A percentile compares a stretch with the other conserved stretches of the same genome.
These are phyloP conservation scores for Drosophila formosana DNA, from an alignment of 2,888 invertebrate genomes.

Conservation along the genomic window DNA sequence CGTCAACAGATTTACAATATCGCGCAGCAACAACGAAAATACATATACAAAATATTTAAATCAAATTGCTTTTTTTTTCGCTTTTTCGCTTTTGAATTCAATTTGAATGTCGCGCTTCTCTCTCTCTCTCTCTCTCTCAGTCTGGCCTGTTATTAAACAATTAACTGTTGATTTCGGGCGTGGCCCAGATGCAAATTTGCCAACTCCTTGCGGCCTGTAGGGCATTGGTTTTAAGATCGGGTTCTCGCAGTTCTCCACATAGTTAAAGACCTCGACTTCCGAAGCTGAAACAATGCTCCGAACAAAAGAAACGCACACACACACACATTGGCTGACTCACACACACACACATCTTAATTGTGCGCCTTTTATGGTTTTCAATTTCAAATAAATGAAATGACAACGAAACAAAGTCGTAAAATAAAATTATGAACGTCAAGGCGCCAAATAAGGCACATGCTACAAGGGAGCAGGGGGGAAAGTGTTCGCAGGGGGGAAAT, in stretches of 20 bases:
- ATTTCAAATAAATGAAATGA: slow-evolving; percentile 78
- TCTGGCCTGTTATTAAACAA: slow-evolving; percentile 72
- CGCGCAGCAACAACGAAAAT: slow-evolving; percentile 12
- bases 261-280: slow-evolving; percentile 68
- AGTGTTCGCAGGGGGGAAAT: not conserved
- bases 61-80: slow-evolving; percentile 17
- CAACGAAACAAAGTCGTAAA: slow-evolving; percentile 76
- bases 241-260: slow-evolving; percentile 12
- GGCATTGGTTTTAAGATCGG: slow-evolving; percentile 51
- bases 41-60: slow-evolving; percentile 14
- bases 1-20: slow-evolving; percentile 68
- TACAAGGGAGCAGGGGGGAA: slow-evolving; percentile 14
- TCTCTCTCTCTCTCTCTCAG: slow-evolving; percentile 17
- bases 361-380: slow-evolving; percentile 77
- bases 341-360: slow-evolving; percentile 66
- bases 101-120: slow-evolving; percentile 19
- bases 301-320: slow-evolving; percentile 63
- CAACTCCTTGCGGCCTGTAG: slow-evolving; percentile 42
- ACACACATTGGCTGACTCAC: slow-evolving; percentile 19
- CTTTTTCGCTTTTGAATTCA: slow-evolving; percentile 41
- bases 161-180: slow-evolving; percentile 67
- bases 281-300: slow-evolving; percentile 58
- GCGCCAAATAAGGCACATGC: slow-evolving; percentile 71
- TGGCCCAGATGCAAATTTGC: slow-evolving; percentile 43
- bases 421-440: slow-evolving; percentile 79